These are phyloP conservation scores for Helostoma temminkii DNA, from an alignment of 2,797 vertebrate species.

Conservation along the genomic window DNA sequence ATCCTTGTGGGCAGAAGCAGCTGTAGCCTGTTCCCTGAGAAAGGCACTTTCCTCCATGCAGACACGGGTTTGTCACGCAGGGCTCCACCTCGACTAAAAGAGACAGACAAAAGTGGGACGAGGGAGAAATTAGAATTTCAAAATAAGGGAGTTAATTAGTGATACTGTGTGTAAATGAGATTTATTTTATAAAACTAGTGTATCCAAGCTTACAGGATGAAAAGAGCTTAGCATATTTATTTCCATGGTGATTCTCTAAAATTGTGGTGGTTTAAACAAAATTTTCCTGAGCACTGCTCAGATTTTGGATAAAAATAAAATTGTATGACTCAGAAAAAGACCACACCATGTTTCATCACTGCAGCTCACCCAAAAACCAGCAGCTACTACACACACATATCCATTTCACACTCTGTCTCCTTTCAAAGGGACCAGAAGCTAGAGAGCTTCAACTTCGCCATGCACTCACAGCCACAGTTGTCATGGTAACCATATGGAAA, in stretches of 20 bases:
- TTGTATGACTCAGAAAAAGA: constrained; percentile 19
- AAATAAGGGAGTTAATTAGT: constrained; percentile 32
- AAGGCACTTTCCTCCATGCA: constrained; percentile 92
- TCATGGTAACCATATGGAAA: constrained; percentile 83
- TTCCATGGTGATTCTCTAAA: constrained; percentile 19
- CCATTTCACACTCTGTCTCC: constrained; percentile 66
- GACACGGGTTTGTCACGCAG: constrained; percentile 91
- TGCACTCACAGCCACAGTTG: constrained; percentile 76
- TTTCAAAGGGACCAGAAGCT: constrained; percentile 76
- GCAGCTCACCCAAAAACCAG: constrained; percentile 38
- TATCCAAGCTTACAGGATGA: neutral
- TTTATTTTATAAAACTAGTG: constrained; percentile 28
- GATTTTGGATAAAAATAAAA: constrained; percentile 23
- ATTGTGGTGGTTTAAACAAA: neutral
- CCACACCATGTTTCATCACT: constrained; percentile 31
- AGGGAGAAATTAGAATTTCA: constrained; percentile 5
- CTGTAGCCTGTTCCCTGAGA: constrained; percentile 88
- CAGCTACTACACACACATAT: constrained; percentile 55
- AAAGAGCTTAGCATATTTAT: constrained; percentile 12
- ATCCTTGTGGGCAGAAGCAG: constrained; percentile 93
- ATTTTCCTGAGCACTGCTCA: neutral
- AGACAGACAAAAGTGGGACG: constrained; percentile 19
- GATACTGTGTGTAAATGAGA: constrained; percentile 1
- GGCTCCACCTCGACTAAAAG: constrained; percentile 80
- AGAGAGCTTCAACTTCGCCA: constrained; percentile 63